phyloP scores from a whole-genome alignment of 2,888 invertebrate species.

The Psylliodes chrysocephalus region DNA sequence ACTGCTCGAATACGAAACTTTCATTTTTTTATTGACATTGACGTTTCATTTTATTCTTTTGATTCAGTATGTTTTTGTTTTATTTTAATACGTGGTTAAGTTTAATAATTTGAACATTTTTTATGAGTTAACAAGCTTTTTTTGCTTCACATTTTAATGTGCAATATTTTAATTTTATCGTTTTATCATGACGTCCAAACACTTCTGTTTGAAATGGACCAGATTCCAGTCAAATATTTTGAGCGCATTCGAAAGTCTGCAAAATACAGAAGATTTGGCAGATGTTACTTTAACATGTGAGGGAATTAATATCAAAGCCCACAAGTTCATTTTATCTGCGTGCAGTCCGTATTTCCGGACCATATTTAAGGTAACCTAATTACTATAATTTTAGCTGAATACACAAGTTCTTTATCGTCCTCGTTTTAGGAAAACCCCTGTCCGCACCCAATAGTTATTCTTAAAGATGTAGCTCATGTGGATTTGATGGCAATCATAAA shows the following conservation, averaged over 20 bases:
- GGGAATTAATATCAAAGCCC: conserved; percentile 77
- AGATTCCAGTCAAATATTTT: conserved; percentile 78
- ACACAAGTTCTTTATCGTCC: not conserved
- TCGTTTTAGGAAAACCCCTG: conserved; percentile 75
- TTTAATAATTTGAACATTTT: conserved; percentile 23
- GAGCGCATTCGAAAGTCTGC: conserved; percentile 75
- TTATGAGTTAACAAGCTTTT: conserved; percentile 7
- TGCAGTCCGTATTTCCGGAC: conserved; percentile 81
- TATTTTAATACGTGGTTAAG: conserved; percentile 51
- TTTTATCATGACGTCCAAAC: conserved; percentile 64
- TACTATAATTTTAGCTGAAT: conserved; percentile 5
- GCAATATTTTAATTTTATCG: conserved; percentile 10
- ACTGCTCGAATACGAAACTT: too few species aligned
- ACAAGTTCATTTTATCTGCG: conserved; percentile 79
- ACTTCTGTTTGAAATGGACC: conserved; percentile 81
- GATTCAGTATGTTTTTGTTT: conserved; percentile 47
- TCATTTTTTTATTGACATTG: conserved; percentile 34
- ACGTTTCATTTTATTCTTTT: conserved; percentile 41
- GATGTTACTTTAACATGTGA: conserved; percentile 80
- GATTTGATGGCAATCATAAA: conserved; percentile 75
- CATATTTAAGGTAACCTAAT: conserved; percentile 73
- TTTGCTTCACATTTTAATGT: conserved; percentile 28
- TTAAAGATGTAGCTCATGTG: conserved; percentile 75
- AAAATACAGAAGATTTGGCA: conserved; percentile 76
- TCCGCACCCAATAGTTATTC: conserved; percentile 77